A percentile compares a stretch with the other conserved stretches of the same genome.
Evolutionary conservation across 2,113 vertebrate genomes (phyloP).

Genomic region (Phrynocephalus versicolor): DNA sequence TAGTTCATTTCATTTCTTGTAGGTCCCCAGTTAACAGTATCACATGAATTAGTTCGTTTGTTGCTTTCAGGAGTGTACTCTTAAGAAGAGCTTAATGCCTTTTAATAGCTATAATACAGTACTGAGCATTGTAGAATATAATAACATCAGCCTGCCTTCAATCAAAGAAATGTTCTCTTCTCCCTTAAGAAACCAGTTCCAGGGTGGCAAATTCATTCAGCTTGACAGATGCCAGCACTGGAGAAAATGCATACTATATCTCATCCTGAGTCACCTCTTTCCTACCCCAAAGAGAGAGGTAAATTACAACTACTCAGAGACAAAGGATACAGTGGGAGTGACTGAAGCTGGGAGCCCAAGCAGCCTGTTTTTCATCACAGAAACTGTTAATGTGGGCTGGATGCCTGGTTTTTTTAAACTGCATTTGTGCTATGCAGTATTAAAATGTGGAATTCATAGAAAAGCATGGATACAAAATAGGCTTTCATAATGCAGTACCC

Average conservation of each 20-base stretch:
- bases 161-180: neutral
- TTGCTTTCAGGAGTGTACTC: neutral
- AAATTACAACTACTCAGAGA: conserved; percentile 5
- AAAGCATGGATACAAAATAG: neutral
- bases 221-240: neutral
- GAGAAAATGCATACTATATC: conserved; percentile 7
- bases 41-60: neutral
- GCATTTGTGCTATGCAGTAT: neutral
- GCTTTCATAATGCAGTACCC: neutral
- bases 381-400: neutral
- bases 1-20: neutral
- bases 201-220: conserved; percentile 26
- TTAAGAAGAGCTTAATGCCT: conserved; percentile 1
- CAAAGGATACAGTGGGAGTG: neutral
- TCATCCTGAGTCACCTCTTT: conserved; percentile 27
- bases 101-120: neutral
- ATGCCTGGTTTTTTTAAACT: neutral
- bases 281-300: neutral
- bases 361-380: neutral
- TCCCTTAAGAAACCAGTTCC: conserved; percentile 33
- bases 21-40: neutral
- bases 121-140: neutral
- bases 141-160: neutral
- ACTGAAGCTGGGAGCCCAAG: neutral
- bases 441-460: conserved; percentile 1